Evolutionary conservation across 1,140 invertebrate genomes (phyloP), one percentile per base, ranked within the genome.

Genomic region (Monomorium pharaonis): DNA sequence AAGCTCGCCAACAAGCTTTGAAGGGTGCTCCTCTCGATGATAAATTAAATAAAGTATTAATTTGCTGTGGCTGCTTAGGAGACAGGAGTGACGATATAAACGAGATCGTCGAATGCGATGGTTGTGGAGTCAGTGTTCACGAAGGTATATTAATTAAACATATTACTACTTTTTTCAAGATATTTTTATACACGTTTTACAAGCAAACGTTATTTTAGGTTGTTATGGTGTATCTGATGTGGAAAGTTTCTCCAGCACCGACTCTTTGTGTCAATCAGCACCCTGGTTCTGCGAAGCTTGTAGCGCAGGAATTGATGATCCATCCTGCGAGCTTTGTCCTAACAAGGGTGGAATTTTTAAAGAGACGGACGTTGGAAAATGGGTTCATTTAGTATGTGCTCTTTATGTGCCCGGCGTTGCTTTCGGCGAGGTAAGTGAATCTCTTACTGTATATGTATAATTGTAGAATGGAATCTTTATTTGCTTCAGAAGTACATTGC

Each of bases 241-340:
- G 44, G 97, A 97, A 37, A 99, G 98, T 95, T 97, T 98, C 83
- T 98, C 98, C 2, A 98, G 98, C 92, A 98, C 98, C 21, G 97
- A 98, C 76, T 99, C 98, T 10, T 97, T 98, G 0, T 98, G 98
- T 69, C 98, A 98, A 51, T 99, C 98, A 1, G 98, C 99, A 89
- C 99, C 99, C 0, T 99, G 99, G 99, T 99, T 99, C 94, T 99
- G 99, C 95, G 99, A 99, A 95, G 98, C 98, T n/a, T 99, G 99
- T 91, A 98, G 98, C 92, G 98, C 98, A 56, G 98, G 98, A 2
- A 96, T 98, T 10, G 97, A 96, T 37, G 97, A 98, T 94, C 98
- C 98, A 0, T 96, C 96, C 21, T 99, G 98, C 94, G 98, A 99
- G 95, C 94, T 99, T 9, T 99, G 98, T 93, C 98, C 98, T 4